Evolutionary conservation across 2,888 invertebrate genomes (phyloP), one percentile per base, ranked within the genome.

Genomic region (Uloborus plumipes): DNA sequence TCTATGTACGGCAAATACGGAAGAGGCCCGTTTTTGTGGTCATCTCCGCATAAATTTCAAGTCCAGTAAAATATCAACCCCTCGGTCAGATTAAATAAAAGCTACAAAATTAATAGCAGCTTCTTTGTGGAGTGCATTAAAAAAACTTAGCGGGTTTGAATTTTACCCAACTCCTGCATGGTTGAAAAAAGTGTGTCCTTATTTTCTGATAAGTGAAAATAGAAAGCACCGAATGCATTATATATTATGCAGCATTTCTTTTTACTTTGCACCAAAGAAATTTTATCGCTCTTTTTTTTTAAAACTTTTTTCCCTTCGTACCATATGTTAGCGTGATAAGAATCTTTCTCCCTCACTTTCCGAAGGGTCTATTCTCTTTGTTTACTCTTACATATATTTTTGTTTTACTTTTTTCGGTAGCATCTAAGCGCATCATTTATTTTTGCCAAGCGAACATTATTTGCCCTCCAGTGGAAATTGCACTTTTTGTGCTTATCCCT

Each of bases 401-500:
- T 62, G 53, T 65, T 72, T 59, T n/a, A 26, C 26, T 59, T 50
- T 26, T 39, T 64, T 64, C 49, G 26, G 61, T 62, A 39, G 39
- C 39, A 58, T 50, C 22, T 47, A 6, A 62, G 77, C 55, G 65
- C 65, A 71, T 71, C 65, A 78, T 78, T 78, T 78, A 78, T 78
- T 78, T 78, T 72, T 78, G 65, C 78, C 71, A 78, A 72, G 71
- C 70, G 70, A 65, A 64, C 64, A 71, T 62, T 64, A 72, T 72
- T 78, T 78, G 65, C 71, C 71, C 72, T 70, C 65, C 78, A 78
- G 78, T 72, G 47, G 50, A 67, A 78, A 72, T 66, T 66, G 72
- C 71, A 65, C 72, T 72, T 39, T 39, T 64, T 6, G 31, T 39
- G 53, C 20, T 39, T 51, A 39, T 31, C 55, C 26, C n/a, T 47